Evolutionary conservation across 2,888 invertebrate species (phyloP), one percentile per base, ranked within the genome.

Genomic region (Caenorhabditis sp.): DNA sequence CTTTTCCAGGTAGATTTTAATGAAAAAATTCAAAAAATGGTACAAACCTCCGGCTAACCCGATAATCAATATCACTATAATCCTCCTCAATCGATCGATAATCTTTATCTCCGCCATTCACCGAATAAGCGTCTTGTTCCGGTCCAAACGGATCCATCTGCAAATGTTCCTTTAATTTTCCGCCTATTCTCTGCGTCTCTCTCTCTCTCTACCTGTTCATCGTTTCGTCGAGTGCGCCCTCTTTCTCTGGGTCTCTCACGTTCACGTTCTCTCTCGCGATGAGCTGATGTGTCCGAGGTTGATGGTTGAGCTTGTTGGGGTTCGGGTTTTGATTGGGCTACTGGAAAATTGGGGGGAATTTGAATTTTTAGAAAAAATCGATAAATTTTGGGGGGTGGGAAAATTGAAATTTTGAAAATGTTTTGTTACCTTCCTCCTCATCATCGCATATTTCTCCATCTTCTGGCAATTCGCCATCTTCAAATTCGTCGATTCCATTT

Each of bases 401-500:
- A 19, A 49, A 8, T 17, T 49, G 49, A 49, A 49, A 49, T 49
- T 14, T 49, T 49, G 49, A n/a, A 37, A 17, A 43, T 43, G 6
- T 37, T 27, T 59, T 59, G n/a, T 66, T 50, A 61, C 61, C 66
- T 3, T 80, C 83, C 0, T 82, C 84, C 23, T 86, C 86, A 23
- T 86, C 84, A 31, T 86, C 85, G 59, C 75, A 81, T 62, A 86
- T 85, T 63, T 86, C 86, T 5, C 85, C 86, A 50, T 86, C 86
- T 66, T 86, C 86, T 3, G 83, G 83, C 76, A 86, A 64, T 61
- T 86, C 86, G n/a, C 85, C 86, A 55, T 86, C 86, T 65, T 86
- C 86, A 43, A 73, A 74, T 23, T 79, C 76, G 43, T 77, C 76
- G 19, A 36, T 62, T n/a, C 61, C 61, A 19, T 72, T 66, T n/a